Evolutionary conservation across 92 coral and sea anemone species (phyloP).

Genomic region (Palythoa grandiflora): DNA sequence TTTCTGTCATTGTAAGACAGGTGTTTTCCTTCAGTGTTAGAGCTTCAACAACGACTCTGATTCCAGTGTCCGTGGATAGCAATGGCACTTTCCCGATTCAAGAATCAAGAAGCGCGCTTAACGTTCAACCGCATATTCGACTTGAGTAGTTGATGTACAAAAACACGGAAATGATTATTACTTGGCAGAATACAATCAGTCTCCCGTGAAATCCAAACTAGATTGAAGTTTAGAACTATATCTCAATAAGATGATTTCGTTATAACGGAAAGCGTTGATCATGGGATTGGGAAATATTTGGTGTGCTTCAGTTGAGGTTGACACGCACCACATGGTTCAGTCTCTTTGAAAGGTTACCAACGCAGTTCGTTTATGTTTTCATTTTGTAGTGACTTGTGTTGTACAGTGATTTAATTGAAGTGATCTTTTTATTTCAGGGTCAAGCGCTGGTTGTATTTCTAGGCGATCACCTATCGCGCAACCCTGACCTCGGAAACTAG

Average conservation of each 20-base stretch:
- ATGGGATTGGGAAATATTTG: neutral
- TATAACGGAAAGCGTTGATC: neutral
- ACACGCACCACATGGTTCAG: neutral
- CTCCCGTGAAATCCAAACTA: slow-evolving; percentile 37
- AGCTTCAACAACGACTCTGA: neutral
- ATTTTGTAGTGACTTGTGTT: slow-evolving; percentile 44
- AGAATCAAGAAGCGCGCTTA: slow-evolving; percentile 23
- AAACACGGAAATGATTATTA: slow-evolving; percentile 46
- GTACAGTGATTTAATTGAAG: slow-evolving; percentile 57
- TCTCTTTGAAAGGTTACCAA: neutral
- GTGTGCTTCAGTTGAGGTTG: slow-evolving; percentile 19
- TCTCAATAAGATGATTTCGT: slow-evolving; percentile 8
- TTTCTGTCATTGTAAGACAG: slow-evolving; percentile 3
- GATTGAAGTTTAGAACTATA: neutral
- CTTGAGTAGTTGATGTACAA: slow-evolving; percentile 1
- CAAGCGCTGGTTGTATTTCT: slow-evolving; percentile 64
- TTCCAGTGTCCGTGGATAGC: neutral
- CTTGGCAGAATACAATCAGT: slow-evolving; percentile 28
- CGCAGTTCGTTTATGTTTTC: slow-evolving; percentile 19
- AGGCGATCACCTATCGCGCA: slow-evolving; percentile 60
- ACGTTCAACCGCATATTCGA: neutral
- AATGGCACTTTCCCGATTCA: neutral
- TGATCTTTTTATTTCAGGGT: slow-evolving; percentile 69
- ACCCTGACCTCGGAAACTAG: slow-evolving; percentile 45
- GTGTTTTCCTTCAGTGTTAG: neutral